Conservation (phyloP, 2,797 vertebrate species). For the Pterois miles region DNA sequence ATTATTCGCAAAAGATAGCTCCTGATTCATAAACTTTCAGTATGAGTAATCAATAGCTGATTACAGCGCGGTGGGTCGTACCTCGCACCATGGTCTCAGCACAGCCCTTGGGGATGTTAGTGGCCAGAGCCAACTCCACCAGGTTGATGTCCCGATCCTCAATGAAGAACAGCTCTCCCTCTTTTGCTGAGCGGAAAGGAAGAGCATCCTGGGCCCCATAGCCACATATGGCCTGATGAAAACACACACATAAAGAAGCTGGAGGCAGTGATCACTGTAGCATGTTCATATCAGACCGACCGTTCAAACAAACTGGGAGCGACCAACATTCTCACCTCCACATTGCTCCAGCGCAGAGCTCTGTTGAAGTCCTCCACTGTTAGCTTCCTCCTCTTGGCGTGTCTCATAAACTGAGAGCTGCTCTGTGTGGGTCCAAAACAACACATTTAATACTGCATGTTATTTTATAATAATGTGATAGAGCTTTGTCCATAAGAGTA, state of each 20-base stretch:
- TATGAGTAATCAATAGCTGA: not conserved
- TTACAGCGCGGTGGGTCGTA: not conserved
- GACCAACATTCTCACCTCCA: slow-evolving; percentile 81
- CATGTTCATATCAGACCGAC: not conserved
- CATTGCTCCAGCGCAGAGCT: slow-evolving; percentile 93
- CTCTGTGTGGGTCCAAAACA: slow-evolving; percentile 78
- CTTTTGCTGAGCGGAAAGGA: slow-evolving; percentile 87
- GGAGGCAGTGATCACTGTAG: not conserved
- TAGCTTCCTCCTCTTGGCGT: slow-evolving; percentile 90
- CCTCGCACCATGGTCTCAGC: slow-evolving; percentile 91
- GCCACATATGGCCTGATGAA: slow-evolving; percentile 86
- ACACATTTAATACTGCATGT: not conserved
- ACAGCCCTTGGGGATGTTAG: slow-evolving; percentile 94
- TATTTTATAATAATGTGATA: not conserved
- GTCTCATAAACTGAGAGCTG: slow-evolving; percentile 94
- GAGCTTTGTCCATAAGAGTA: not conserved
- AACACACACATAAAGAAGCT: not conserved
- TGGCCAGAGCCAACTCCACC: slow-evolving; percentile 91
- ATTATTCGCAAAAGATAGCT: not conserved
- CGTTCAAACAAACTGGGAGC: fast-evolving
- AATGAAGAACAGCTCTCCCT: slow-evolving; percentile 90
- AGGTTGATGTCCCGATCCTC: slow-evolving; percentile 93
- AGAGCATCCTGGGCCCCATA: slow-evolving; percentile 88
- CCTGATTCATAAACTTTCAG: not conserved
- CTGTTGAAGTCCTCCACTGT: slow-evolving; percentile 95